Evolutionary conservation across 2,888 invertebrate genomes (phyloP).

Genomic region (Nephrotoma guestfalica): DNA sequence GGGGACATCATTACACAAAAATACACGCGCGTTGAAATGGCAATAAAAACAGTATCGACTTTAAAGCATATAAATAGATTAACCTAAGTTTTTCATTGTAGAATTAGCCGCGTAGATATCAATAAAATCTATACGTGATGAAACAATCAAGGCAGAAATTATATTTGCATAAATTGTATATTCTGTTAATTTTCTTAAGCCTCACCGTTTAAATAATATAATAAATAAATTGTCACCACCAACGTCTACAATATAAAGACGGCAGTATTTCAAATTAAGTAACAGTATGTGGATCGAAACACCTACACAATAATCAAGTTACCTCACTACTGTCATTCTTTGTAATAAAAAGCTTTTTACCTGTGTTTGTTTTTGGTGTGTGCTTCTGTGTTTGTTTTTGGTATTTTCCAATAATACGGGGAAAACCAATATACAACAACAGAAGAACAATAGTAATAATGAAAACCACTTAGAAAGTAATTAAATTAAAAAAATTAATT

Average conservation of each 20-base stretch:
- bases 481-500: neutral
- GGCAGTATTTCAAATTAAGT: neutral
- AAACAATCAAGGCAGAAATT: neutral
- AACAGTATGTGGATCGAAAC: neutral
- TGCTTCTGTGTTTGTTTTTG: too few relatives aligned
- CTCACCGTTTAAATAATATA: neutral
- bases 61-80: too few relatives aligned
- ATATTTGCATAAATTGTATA: neutral
- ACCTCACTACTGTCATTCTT: neutral
- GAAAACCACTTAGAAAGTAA: neutral
- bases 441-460: neutral
- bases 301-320: neutral
- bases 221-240: neutral
- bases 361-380: neutral
- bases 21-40: neutral
- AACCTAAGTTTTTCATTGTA: neutral
- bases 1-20: neutral
- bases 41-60: neutral
- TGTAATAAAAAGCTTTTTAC: neutral
- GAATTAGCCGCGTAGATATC: neutral
- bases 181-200: neutral
- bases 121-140: neutral
- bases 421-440: neutral
- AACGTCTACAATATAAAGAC: neutral
- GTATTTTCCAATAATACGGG: neutral